Conservation (phyloP, 2,888 invertebrate genomes). For the Acanthococcus lagerstroemiae region DNA sequence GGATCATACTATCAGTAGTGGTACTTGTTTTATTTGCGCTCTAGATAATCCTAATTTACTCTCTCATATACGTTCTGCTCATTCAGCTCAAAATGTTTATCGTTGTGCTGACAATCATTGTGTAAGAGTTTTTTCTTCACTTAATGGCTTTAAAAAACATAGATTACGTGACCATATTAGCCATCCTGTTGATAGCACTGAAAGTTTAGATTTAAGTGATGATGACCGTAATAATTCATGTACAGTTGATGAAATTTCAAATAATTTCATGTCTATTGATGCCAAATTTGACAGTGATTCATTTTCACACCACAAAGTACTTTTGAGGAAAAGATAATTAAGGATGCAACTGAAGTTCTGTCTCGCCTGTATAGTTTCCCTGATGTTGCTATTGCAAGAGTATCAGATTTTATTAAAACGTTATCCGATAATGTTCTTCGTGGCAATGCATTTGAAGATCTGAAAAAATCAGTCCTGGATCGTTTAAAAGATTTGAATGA, state of each 20-base stretch:
- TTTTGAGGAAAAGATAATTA: neutral
- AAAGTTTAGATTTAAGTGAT: neutral
- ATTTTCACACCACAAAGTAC: too few species aligned
- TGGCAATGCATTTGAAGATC: neutral
- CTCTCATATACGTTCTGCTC: too few species aligned
- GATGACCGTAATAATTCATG: neutral
- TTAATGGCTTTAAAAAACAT: too few species aligned
- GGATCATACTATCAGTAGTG: neutral
- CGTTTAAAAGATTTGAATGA: neutral
- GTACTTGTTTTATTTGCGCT: neutral
- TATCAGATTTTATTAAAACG: neutral
- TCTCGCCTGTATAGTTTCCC: neutral
- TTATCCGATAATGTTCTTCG: neutral
- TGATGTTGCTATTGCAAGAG: neutral
- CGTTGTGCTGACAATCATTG: too few species aligned
- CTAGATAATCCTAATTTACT: neutral
- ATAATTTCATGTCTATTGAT: too few species aligned
- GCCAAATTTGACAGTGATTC: too few species aligned
- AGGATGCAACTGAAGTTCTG: neutral
- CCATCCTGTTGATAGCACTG: neutral
- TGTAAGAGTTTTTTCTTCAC: too few species aligned
- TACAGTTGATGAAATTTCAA: too few species aligned
- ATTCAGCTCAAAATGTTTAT: too few species aligned
- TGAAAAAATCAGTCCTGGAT: neutral
- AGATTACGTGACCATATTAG: neutral